Percentiles rank a stretch among this genome's conserved stretches.
phyloP scores from a whole-genome alignment of 2,888 invertebrate genomes.

The Drosophila nr. perissopoda region DNA sequence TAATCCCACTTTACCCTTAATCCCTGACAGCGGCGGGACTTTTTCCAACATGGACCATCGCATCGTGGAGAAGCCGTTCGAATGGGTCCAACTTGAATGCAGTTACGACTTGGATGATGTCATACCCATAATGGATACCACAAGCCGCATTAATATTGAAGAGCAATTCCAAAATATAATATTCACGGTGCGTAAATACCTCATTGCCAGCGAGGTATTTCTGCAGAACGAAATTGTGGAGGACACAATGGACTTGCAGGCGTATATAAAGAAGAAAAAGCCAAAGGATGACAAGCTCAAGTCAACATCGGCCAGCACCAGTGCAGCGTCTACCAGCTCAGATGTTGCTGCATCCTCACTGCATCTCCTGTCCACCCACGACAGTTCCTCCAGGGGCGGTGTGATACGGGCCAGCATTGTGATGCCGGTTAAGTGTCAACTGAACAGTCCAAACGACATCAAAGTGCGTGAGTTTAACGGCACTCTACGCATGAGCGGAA shows the following conservation, averaged over 20 bases:
- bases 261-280: conserved; percentile 87
- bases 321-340: conserved; percentile 13
- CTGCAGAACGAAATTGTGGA: conserved; percentile 90
- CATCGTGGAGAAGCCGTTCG: conserved; percentile 88
- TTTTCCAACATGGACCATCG: conserved; percentile 91
- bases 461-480: conserved; percentile 81
- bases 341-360: conserved; percentile 28
- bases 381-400: conserved; percentile 28
- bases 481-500: conserved; percentile 81
- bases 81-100: conserved; percentile 92
- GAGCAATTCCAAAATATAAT: conserved; percentile 82
- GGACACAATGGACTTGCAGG: conserved; percentile 88
- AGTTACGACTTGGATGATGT: conserved; percentile 91
- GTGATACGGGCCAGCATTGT: conserved; percentile 87
- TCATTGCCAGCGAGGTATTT: conserved; percentile 89
- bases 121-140: conserved; percentile 89
- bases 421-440: conserved; percentile 88
- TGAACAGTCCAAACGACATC: conserved; percentile 57
- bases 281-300: conserved; percentile 51
- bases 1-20: not conserved
- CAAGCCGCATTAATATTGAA: conserved; percentile 84
- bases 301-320: conserved; percentile 14
- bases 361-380: conserved; percentile 34
- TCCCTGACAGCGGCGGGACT: conserved; percentile 85
- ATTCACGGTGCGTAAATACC: conserved; percentile 68